Evolutionary conservation across 1,140 invertebrate genomes (phyloP).

Genomic region (Caenorhabditis inopinata): DNA sequence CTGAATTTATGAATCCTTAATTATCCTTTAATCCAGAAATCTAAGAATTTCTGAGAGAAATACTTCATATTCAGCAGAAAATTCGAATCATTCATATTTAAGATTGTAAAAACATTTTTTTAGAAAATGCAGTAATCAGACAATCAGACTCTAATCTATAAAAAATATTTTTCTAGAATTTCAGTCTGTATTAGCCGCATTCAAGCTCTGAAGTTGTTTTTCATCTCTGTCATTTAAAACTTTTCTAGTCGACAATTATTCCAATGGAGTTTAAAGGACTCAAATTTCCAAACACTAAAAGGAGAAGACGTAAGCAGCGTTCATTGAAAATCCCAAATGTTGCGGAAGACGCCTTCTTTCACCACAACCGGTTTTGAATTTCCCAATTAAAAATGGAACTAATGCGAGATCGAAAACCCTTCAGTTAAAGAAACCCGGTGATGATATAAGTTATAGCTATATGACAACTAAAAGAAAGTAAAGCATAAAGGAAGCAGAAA

Average conservation of each 20-base stretch:
- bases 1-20: too few relatives aligned
- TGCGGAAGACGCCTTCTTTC: neutral
- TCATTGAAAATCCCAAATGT: neutral
- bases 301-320: neutral
- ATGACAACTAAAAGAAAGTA: neutral
- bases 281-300: constrained; percentile 25
- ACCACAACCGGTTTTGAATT: neutral
- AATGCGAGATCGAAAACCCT: neutral
- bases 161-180: too few relatives aligned
- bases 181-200: neutral
- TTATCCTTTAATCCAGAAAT: too few relatives aligned
- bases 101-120: too few relatives aligned
- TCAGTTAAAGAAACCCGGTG: neutral
- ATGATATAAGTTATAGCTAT: neutral
- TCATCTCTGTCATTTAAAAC: neutral
- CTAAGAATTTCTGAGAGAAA: too few relatives aligned
- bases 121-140: too few relatives aligned
- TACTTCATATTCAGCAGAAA: too few relatives aligned
- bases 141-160: too few relatives aligned
- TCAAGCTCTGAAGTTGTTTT: neutral
- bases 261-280: neutral
- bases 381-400: constrained; percentile 24
- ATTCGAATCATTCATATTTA: too few relatives aligned
- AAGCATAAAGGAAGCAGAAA: neutral
- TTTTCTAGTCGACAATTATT: neutral